phyloP scores from a whole-genome alignment of 1,140 invertebrate genomes.

The Sogatella furcifera region DNA sequence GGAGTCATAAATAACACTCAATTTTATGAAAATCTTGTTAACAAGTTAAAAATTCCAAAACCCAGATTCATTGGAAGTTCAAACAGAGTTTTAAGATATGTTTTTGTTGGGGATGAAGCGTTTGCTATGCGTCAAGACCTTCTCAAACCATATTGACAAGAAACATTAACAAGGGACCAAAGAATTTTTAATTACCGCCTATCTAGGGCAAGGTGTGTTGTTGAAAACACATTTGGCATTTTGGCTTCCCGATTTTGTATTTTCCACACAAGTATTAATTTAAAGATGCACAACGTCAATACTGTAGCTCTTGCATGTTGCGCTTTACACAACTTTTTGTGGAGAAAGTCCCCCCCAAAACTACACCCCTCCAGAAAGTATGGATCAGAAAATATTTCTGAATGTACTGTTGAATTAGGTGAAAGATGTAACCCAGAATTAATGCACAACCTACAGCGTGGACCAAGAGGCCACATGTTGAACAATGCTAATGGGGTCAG shows the following conservation, averaged over 20 bases:
- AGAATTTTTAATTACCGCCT: slow-evolving; percentile 31
- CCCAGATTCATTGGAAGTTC: slow-evolving; percentile 22
- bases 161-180: slow-evolving; percentile 20
- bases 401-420: too few species aligned
- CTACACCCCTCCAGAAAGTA: too few species aligned
- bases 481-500: too few species aligned
- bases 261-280: slow-evolving; percentile 26
- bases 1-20: slow-evolving; percentile 24
- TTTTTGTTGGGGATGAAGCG: slow-evolving; percentile 31
- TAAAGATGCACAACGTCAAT: not conserved
- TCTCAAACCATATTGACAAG: slow-evolving; percentile 30
- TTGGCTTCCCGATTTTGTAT: slow-evolving; percentile 33
- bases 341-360: too few species aligned
- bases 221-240: slow-evolving; percentile 36
- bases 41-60: slow-evolving; percentile 25
- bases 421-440: too few species aligned
- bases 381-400: too few species aligned
- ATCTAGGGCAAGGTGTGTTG: slow-evolving; percentile 22
- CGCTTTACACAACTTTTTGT: too few species aligned
- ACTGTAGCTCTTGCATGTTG: not conserved
- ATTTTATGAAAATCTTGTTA: slow-evolving; percentile 17
- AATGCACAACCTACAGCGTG: too few species aligned
- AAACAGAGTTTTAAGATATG: slow-evolving; percentile 1
- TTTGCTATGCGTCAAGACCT: slow-evolving; percentile 30
- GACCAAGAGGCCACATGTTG: too few species aligned